Evolutionary conservation across 2,797 vertebrate species (phyloP).

Genomic region (Ptychobarbus kaznakovi): DNA sequence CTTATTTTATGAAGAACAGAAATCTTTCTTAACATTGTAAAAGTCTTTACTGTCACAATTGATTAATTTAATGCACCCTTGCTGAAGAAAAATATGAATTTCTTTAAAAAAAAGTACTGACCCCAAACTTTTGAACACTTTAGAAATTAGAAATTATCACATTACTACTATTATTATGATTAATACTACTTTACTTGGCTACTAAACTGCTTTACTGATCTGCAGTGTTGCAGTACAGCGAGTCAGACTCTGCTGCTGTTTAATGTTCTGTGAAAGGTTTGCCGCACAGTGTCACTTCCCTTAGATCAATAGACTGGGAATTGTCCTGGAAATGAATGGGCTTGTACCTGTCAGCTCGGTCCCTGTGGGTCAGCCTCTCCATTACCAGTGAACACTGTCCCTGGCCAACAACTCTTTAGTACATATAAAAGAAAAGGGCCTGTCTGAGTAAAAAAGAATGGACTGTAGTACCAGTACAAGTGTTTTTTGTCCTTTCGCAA

Average conservation of each 20-base stretch:
- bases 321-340: constrained; percentile 43
- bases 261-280: constrained; percentile 3
- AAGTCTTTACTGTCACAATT: background rate
- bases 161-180: background rate
- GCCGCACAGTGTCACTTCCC: constrained; percentile 17
- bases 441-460: background rate
- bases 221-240: background rate
- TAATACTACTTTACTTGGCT: background rate
- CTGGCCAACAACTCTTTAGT: constrained; percentile 17
- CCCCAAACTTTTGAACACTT: background rate
- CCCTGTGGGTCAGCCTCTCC: constrained; percentile 43
- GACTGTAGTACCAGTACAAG: background rate
- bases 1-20: too few relatives aligned
- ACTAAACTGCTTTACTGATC: background rate
- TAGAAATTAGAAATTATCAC: background rate
- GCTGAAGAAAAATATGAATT: background rate
- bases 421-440: constrained; percentile 14
- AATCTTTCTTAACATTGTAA: background rate
- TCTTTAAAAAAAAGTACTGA: background rate
- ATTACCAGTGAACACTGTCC: constrained; percentile 36
- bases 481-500: background rate
- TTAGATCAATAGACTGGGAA: constrained; percentile 38
- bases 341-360: constrained; percentile 37
- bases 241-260: constrained; percentile 23
- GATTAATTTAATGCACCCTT: background rate